Evolutionary conservation across 2,888 invertebrate species (phyloP).

Genomic region (Nesidiocoris tenuis): DNA sequence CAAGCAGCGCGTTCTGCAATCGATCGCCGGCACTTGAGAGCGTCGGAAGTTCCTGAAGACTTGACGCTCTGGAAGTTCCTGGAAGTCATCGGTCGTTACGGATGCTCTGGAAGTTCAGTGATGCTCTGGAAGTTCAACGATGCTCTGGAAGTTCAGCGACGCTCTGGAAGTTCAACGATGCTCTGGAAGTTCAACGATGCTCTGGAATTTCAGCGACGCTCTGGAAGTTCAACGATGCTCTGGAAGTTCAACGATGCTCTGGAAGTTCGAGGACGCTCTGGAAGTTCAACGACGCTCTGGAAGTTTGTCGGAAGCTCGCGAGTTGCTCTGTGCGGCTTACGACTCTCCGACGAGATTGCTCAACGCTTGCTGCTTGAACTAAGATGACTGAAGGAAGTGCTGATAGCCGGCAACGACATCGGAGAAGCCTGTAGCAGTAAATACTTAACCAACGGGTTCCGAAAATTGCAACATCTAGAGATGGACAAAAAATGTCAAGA

Average conservation of each 20-base stretch:
- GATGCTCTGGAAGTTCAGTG: conserved; percentile 26
- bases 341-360: not conserved
- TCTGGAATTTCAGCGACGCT: conserved; percentile 8
- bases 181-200: not conserved
- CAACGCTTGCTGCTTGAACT: conserved; percentile 35
- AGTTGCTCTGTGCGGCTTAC: not conserved
- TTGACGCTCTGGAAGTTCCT: too few species aligned
- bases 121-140: conserved; percentile 31
- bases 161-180: conserved; percentile 15
- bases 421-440: conserved; percentile 48
- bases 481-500: conserved; percentile 20
- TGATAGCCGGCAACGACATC: conserved; percentile 26
- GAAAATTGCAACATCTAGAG: not conserved
- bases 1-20: not conserved
- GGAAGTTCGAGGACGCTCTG: conserved; percentile 1
- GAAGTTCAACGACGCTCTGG: conserved; percentile 9
- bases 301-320: conserved; percentile 14
- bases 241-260: conserved; percentile 6
- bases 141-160: conserved; percentile 11
- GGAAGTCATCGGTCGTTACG: conserved; percentile 3
- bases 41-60: conserved; percentile 11
- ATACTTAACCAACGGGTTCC: conserved; percentile 48
- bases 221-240: conserved; percentile 3
- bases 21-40: not conserved
- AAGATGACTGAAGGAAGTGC: conserved; percentile 38